Conservation (phyloP, 2,888 invertebrate species). For the Lobophora halterata region DNA sequence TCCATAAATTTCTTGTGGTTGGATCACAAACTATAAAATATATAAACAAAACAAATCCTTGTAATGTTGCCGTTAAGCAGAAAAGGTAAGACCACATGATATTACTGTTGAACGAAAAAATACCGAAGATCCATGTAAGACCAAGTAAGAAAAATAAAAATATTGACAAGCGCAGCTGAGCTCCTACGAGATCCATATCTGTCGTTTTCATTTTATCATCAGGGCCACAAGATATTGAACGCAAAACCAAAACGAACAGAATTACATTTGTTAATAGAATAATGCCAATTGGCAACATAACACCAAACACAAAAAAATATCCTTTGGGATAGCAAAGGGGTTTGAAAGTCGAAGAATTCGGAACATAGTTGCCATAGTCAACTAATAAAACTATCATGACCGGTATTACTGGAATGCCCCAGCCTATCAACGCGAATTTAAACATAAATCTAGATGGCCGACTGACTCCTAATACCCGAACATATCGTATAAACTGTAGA, state of each 20-base stretch:
- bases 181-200: slow-evolving; percentile 61
- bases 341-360: slow-evolving; percentile 38
- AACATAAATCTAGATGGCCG: slow-evolving; percentile 82
- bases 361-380: slow-evolving; percentile 70
- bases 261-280: slow-evolving; percentile 75
- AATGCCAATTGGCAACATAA: slow-evolving; percentile 76
- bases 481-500: slow-evolving; percentile 85
- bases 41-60: slow-evolving; percentile 82
- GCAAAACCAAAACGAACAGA: slow-evolving; percentile 78
- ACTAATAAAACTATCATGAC: slow-evolving; percentile 68
- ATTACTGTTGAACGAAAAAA: slow-evolving; percentile 74
- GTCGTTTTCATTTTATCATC: slow-evolving; percentile 70
- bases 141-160: slow-evolving; percentile 82
- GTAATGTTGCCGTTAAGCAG: slow-evolving; percentile 82
- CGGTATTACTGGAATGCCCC: slow-evolving; percentile 82
- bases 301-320: slow-evolving; percentile 65
- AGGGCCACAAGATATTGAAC: slow-evolving; percentile 73
- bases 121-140: slow-evolving; percentile 82
- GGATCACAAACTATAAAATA: slow-evolving; percentile 82
- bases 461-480: slow-evolving; percentile 81
- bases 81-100: slow-evolving; percentile 82
- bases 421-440: slow-evolving; percentile 82
- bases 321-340: slow-evolving; percentile 80
- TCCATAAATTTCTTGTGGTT: slow-evolving; percentile 76
- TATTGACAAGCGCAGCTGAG: slow-evolving; percentile 79